Evolutionary conservation across 1,140 invertebrate genomes (phyloP), one percentile per base, ranked within the genome.

Genomic region (Rhizoglyphus robini): DNA sequence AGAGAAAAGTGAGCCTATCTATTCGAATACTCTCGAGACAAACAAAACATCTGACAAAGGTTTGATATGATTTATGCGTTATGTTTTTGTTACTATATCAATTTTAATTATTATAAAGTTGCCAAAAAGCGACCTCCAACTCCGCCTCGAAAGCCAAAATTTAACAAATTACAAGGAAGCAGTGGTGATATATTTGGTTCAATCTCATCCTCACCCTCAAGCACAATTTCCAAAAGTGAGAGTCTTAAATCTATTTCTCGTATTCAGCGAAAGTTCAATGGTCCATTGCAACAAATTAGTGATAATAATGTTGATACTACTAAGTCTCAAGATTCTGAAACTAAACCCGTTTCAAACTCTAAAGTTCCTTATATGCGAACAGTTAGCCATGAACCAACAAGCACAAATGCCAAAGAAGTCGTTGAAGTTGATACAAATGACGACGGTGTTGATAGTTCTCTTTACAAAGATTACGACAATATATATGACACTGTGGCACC

Each of bases 401-500:
- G n/a, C n/a, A n/a, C n/a, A n/a, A n/a, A n/a, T n/a, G n/a, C n/a
- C n/a, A n/a, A n/a, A n/a, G n/a, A n/a, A n/a, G n/a, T n/a, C n/a
- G n/a, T n/a, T n/a, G n/a, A n/a, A n/a, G n/a, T n/a, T n/a, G n/a
- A n/a, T n/a, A n/a, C n/a, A n/a, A 46, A 34, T 36, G 31, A 8
- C 11, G 23, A 36, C 20, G 23, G 25, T 60, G 27, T 11, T 5
- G 25, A 46, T 60, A 46, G 34, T 60, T 20, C 20, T 34, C 18
- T 29, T 32, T 5, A 47, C 27, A 46, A 60, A 32, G 23, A 57
- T 30, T 65, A 70, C 48, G 62, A 69, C 25, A 68, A 68, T 64
- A 70, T 72, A 49, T 72, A 72, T 36, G 71, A 72, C 66, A 70
- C 71, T 1, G 71, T 72, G 23, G 68, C 71, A n/a, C 66, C 69